Evolutionary conservation across 2,888 invertebrate genomes (phyloP), one percentile per base, ranked within the genome.

Genomic region (Aelia acuminata): DNA sequence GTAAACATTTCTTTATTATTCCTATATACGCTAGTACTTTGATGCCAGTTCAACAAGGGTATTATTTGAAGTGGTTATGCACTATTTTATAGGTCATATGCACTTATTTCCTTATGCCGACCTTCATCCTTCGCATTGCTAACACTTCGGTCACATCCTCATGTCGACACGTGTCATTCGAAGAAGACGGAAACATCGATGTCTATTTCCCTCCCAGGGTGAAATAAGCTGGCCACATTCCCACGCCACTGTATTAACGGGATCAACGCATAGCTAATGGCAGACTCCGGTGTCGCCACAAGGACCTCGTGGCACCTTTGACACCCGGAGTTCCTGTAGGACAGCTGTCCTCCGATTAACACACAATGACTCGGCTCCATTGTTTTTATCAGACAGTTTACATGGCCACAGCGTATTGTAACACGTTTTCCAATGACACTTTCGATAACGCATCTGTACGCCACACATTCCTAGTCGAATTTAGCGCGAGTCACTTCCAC

Each of bases 321-420:
- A 87, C 87, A 87, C 87, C 84, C 47, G 35, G 63, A 43, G 80
- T 80, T 80, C 80, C 80, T 80, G 43, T 80, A 70, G 63, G 48
- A 39, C 39, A 57, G 39, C 85, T 50, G 31, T 57, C 85, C 85
- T n/a, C 84, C 53, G 86, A 89, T 89, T 89, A 88, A 84, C 89
- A 89, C 89, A 89, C 89, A 89, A 89, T 89, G 88, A 85, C 88
- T 89, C 18, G 1, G 10, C 63, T 70, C 63, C 63, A 70, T 70
- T 70, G 63, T 70, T 70, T 70, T 70, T 70, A 70, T 15, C 8
- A 15, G 63, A 70, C 63, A 70, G 63, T 70, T 35, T 70, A 70
- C 63, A 70, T 70, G 63, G 63, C 63, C 63, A 70, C 31, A 35
- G 35, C 63, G 63, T 26, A 70, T 31, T 70, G 63, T 70, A 70